Evolutionary conservation across 2,797 vertebrate species (phyloP).

Genomic region (Schizopygopsis pylzovi): DNA sequence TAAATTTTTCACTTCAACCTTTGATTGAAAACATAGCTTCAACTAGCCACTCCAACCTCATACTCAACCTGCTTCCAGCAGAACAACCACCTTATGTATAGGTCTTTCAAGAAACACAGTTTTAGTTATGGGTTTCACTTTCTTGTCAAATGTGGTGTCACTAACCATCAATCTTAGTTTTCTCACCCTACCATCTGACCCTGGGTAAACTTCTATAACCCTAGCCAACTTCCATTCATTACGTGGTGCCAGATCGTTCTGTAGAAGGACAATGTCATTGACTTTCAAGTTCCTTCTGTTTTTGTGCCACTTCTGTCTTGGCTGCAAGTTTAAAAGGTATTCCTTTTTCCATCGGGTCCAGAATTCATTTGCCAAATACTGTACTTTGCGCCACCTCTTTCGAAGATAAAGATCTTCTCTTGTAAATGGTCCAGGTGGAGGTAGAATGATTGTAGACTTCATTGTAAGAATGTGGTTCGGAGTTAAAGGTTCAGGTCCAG

Average conservation of each 20-base stretch:
- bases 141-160: too few relatives aligned
- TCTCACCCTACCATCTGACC: neutral
- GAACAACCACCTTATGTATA: too few relatives aligned
- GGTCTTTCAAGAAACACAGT: too few relatives aligned
- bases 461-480: constrained; percentile 2
- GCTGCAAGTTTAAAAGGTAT: neutral
- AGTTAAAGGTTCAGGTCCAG: constrained; percentile 1
- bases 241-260: neutral
- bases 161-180: neutral
- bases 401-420: constrained; percentile 41
- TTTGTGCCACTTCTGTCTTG: neutral
- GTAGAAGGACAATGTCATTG: neutral
- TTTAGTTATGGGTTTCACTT: too few relatives aligned
- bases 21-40: too few relatives aligned
- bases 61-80: too few relatives aligned
- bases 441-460: constrained; percentile 8
- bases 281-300: neutral
- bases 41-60: too few relatives aligned
- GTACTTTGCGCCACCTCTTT: constrained; percentile 32
- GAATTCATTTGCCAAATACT: constrained; percentile 32
- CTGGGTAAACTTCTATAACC: neutral
- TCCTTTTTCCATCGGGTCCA: constrained; percentile 22
- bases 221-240: neutral
- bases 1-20: too few relatives aligned
- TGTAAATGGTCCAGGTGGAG: constrained; percentile 33